These are phyloP conservation scores for Aphidoletes aphidimyza DNA, from an alignment of 2,888 invertebrate genomes.

Conservation along the genomic window DNA sequence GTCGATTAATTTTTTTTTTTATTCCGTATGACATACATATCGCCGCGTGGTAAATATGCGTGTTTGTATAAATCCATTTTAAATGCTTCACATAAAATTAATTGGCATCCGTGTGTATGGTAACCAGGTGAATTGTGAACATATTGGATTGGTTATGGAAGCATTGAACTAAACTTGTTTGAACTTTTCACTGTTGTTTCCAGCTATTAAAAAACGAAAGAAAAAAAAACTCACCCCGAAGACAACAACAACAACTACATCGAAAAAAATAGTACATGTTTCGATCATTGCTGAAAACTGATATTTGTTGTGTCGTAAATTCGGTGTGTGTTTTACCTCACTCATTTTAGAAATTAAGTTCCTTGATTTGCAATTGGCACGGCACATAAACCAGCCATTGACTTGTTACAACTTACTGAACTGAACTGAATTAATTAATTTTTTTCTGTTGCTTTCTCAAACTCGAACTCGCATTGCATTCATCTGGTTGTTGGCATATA, in stretches of 20 bases:
- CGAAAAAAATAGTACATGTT: neutral
- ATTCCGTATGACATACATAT: neutral
- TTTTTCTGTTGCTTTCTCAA: neutral
- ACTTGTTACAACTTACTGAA: constrained; percentile 25
- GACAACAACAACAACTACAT: neutral
- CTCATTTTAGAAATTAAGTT: no score
- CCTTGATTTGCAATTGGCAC: constrained; percentile 39
- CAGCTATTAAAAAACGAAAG: no score
- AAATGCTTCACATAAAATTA: neutral
- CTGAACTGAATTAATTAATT: constrained; percentile 10
- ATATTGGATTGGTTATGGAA: neutral
- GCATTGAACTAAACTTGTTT: neutral
- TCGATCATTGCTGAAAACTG: neutral
- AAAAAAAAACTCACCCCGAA: neutral
- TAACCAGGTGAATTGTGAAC: neutral
- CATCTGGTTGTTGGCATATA: neutral
- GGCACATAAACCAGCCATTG: neutral
- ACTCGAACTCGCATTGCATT: constrained; percentile 20
- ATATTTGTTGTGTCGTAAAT: neutral
- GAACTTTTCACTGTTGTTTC: neutral
- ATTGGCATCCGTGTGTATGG: neutral
- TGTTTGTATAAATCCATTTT: neutral
- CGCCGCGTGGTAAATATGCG: neutral
- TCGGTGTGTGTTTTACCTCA: neutral
- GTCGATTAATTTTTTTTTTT: constrained; percentile 16